Percentiles rank a stretch among this genome's conserved stretches.
Conservation (phyloP, 2,113 vertebrate species). For the Pachyramphus minor region DNA sequence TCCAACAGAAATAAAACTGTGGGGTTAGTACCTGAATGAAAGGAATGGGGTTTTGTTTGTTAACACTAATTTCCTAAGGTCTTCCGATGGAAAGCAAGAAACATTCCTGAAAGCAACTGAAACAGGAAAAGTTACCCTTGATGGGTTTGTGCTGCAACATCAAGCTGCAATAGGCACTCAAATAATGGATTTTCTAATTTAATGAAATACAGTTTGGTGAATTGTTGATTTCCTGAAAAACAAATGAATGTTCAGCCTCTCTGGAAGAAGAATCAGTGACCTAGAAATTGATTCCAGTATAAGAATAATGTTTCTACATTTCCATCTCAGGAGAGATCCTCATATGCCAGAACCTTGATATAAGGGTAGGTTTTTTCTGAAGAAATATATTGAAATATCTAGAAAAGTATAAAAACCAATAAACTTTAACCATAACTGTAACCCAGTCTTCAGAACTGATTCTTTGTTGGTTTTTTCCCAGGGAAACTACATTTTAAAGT, state of each 20-base stretch:
- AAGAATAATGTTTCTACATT: not conserved
- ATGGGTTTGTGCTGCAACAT: not conserved
- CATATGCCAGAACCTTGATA: not conserved
- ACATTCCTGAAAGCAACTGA: not conserved
- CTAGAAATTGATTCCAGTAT: not conserved
- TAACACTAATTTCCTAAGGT: not conserved
- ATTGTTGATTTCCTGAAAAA: constrained; percentile 5
- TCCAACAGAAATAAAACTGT: not conserved
- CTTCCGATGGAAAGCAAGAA: not conserved
- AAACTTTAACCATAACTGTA: not conserved
- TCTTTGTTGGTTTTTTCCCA: not conserved
- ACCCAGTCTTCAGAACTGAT: not conserved
- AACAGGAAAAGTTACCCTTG: not conserved
- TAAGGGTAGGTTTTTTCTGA: not conserved
- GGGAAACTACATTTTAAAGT: not conserved
- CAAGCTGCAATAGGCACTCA: not conserved
- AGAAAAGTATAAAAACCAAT: not conserved
- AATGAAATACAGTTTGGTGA: not conserved
- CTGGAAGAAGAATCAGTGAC: not conserved
- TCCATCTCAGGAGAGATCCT: not conserved
- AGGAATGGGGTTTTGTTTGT: not conserved
- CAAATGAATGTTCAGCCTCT: not conserved
- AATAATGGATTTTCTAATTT: not conserved
- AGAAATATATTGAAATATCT: not conserved
- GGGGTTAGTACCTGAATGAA: not conserved